Evolutionary conservation across 1,140 invertebrate species (phyloP).

Genomic region (Diorhabda sublineata): DNA sequence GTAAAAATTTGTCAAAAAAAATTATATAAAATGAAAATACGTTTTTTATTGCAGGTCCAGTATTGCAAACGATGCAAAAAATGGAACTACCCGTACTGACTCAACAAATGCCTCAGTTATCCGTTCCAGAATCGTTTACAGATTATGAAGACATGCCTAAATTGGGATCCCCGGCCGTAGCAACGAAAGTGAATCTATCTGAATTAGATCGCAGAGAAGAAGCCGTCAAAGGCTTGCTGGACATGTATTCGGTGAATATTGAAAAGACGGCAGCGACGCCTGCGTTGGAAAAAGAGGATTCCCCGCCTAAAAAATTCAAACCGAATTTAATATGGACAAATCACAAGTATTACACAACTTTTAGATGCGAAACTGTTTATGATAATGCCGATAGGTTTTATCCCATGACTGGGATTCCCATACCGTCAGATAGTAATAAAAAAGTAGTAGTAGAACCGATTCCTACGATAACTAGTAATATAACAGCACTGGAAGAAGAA

Average conservation of each 20-base stretch:
- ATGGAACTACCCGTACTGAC: background rate
- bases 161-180: slow-evolving; percentile 12
- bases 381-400: slow-evolving; percentile 34
- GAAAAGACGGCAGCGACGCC: background rate
- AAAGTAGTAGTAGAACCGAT: slow-evolving; percentile 13
- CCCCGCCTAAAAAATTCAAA: slow-evolving; percentile 20
- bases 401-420: slow-evolving; percentile 35
- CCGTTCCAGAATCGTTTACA: slow-evolving; percentile 14
- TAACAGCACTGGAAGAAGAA: background rate
- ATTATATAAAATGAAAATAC: too few relatives aligned
- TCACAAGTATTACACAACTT: slow-evolving; percentile 36
- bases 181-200: background rate
- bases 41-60: background rate
- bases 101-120: slow-evolving; percentile 23
- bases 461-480: background rate
- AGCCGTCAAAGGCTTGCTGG: background rate
- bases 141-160: slow-evolving; percentile 24
- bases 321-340: slow-evolving; percentile 35
- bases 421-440: slow-evolving; percentile 24
- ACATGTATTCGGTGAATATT: background rate
- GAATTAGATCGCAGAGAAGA: background rate
- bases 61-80: background rate
- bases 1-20: too few relatives aligned
- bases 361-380: slow-evolving; percentile 31
- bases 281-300: slow-evolving; percentile 4